phyloP scores from a whole-genome alignment of 2,113 vertebrate species.

The Strix uralensis region DNA sequence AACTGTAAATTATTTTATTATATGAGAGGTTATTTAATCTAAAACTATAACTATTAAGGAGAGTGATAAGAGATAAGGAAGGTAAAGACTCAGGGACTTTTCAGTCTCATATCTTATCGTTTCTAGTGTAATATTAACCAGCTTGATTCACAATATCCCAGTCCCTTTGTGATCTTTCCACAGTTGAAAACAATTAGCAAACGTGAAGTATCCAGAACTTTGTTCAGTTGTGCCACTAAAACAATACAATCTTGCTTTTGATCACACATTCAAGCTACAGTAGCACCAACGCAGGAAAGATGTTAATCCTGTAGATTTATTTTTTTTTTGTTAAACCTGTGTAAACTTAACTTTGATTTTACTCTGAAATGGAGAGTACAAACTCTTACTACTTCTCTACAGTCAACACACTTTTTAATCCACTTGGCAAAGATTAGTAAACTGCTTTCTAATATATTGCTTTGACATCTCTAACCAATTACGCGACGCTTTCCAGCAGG shows the following conservation, averaged over 20 bases:
- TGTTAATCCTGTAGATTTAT: not conserved
- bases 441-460: not conserved
- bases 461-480: constrained; percentile 10
- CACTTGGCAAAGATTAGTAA: not conserved
- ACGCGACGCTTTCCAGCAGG: not conserved
- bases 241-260: not conserved
- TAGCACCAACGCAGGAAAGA: not conserved
- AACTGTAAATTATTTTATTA: constrained; percentile 59
- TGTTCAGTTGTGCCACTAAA: constrained; percentile 49
- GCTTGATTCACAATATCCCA: constrained; percentile 40
- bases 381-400: not conserved
- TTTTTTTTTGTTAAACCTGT: not conserved
- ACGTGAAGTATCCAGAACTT: constrained; percentile 61
- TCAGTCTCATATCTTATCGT: constrained; percentile 62
- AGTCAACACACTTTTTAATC: not conserved
- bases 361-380: not conserved
- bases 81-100: constrained; percentile 71
- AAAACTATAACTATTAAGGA: constrained; percentile 66
- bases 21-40: constrained; percentile 63
- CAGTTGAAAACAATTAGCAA: constrained; percentile 40
- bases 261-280: not conserved
- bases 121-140: constrained; percentile 69
- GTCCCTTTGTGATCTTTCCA: constrained; percentile 54
- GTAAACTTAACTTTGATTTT: not conserved
- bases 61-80: constrained; percentile 69